Percentiles rank a stretch among this genome's conserved stretches.
These are phyloP conservation scores for Liparis tanakae DNA, from an alignment of 2,797 vertebrate species.

Conservation along the genomic window DNA sequence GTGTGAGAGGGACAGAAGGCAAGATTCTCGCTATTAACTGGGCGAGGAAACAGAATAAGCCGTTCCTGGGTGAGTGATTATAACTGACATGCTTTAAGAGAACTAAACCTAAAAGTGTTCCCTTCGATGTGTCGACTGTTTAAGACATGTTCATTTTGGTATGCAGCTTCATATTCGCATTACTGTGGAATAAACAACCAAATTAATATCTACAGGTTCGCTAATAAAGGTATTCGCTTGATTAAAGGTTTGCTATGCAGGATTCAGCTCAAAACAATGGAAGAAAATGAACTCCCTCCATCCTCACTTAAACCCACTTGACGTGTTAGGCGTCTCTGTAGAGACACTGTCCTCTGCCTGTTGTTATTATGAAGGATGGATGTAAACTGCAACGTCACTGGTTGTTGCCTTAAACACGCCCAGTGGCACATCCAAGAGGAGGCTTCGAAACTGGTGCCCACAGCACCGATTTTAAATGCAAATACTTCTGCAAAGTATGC, in stretches of 20 bases:
- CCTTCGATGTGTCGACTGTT: background rate
- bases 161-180: background rate
- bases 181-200: background rate
- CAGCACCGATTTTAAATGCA: no score
- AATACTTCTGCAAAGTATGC: no score
- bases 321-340: background rate
- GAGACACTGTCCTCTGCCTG: background rate
- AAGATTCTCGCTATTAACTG: constrained; percentile 95
- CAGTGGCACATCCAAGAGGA: no score
- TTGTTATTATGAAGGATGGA: background rate
- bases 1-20: constrained; percentile 94
- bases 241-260: background rate
- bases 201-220: background rate
- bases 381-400: background rate
- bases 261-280: background rate
- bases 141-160: background rate
- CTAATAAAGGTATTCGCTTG: background rate
- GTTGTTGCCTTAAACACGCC: background rate
- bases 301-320: background rate
- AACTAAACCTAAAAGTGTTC: background rate
- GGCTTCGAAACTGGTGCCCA: no score
- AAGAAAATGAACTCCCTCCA: background rate
- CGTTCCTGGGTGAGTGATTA: constrained; percentile 89
- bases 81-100: background rate
- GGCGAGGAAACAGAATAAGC: constrained; percentile 95